Base-by-base conservation (phyloP, 2,888 invertebrate genomes). In the Zeuzera pyrina region DNA sequence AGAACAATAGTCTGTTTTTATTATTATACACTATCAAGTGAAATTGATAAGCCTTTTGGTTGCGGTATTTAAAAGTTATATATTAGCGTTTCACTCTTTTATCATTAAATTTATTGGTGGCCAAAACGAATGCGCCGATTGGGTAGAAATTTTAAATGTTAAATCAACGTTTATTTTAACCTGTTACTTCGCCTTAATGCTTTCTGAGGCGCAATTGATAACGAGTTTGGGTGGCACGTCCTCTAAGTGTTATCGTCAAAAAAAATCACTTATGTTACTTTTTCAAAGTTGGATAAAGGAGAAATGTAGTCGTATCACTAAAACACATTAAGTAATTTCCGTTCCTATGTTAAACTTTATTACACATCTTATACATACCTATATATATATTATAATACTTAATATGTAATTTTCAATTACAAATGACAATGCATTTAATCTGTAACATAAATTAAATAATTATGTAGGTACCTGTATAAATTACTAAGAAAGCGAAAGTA, bases 61-160 rank as follows among this genome's bases (percentile, higher is more conserved):
- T 14, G 22, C 15, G n/a, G 12, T 8, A 7, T 26, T 33, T 33
- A 33, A 28, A 15, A 33, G 23, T 28, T 12, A 19, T 33, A 61
- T 72, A 71, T 73, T 69, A 70, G 56, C 57, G 62, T 71, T 70
- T 61, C 54, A 48, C 42, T 58, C 64, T 26, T 59, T 79, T 77
- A 79, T 77, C 79, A 65, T 59, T 58, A 48, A 61, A 78, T 78
- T 77, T 79, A 78, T 77, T 71, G 71, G 64, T 59, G 61, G 61
- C 48, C 61, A 42, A 49, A 46, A 47, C 46, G 47, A 50, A 57
- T 48, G 52, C 57, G 58, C 56, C 51, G 63, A 61, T 57, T 65
- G 56, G 49, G 47, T 43, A 48, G 57, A 60, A 62, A 59, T 50
- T 63, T 69, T 63, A 57, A 68, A 73, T 59, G 66, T 66, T 68